Conservation (phyloP, 2,113 vertebrate species). For the Passer domesticus region DNA sequence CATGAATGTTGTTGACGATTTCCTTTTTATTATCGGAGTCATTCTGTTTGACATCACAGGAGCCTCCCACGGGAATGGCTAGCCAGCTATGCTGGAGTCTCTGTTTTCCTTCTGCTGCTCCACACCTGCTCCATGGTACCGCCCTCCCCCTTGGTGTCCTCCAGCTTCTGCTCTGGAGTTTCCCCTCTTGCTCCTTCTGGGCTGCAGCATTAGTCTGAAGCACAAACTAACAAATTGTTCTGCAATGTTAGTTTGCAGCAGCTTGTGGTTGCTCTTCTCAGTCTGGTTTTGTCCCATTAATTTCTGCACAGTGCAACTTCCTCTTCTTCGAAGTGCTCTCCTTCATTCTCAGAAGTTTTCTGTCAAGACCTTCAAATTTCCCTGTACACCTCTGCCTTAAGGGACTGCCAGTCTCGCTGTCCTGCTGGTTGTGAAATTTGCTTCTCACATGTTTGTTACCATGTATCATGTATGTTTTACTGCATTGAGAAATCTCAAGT, state of each 20-base stretch:
- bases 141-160: not conserved
- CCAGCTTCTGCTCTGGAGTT: not conserved
- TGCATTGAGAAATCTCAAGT: not conserved
- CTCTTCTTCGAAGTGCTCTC: not conserved
- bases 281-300: not conserved
- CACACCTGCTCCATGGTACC: fast-evolving
- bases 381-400: not conserved
- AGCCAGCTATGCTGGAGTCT: fast-evolving
- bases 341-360: not conserved
- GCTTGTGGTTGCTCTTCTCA: fast-evolving
- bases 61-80: not conserved
- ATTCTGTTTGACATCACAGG: not conserved
- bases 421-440: not conserved
- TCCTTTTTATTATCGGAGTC: conserved; percentile 26
- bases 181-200: not conserved
- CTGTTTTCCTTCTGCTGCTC: not conserved
- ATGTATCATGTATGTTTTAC: not conserved
- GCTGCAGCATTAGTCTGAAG: not conserved
- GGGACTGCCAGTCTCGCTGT: not conserved
- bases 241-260: not conserved
- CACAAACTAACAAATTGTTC: not conserved
- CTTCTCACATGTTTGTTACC: not conserved
- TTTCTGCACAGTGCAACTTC: not conserved
- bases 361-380: not conserved
- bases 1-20: not conserved